Conservation (phyloP, 2,113 vertebrate species). For the Sula dactylatra region DNA sequence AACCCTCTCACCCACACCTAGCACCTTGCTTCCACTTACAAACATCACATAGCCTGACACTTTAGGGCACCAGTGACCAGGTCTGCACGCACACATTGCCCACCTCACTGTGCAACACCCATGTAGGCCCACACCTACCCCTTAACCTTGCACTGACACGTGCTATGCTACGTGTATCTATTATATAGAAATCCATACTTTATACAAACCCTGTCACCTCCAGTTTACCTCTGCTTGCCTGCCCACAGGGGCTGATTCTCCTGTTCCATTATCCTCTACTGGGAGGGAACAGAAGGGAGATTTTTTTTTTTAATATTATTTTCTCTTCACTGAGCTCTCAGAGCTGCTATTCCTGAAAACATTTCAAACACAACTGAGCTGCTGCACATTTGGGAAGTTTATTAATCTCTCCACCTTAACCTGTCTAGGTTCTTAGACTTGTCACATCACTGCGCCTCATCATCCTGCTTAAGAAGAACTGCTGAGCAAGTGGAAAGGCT, state of each 20-base stretch:
- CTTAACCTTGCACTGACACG: not conserved
- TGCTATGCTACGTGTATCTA: not conserved
- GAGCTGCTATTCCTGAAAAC: not conserved
- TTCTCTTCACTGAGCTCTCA: not conserved
- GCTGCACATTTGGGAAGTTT: not conserved
- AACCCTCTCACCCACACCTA: not conserved
- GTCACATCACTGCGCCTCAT: not conserved
- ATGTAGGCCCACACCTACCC: accelerated
- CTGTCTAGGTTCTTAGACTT: not conserved
- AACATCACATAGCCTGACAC: not conserved
- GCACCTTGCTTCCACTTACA: not conserved
- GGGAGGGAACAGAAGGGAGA: not conserved
- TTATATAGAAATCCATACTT: not conserved
- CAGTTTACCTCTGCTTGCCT: not conserved
- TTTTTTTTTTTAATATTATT: not conserved
- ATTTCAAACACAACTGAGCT: not conserved
- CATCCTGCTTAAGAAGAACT: not conserved
- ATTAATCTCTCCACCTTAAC: not conserved
- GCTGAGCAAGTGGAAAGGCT: not conserved
- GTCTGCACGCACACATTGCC: not conserved
- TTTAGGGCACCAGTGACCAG: not conserved
- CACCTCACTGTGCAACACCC: not conserved
- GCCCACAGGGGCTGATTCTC: not conserved
- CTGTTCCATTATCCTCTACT: not conserved
- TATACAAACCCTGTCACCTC: not conserved